Conservation (phyloP, 1,140 invertebrate genomes). For the Mycetomoellerius zeteki region DNA sequence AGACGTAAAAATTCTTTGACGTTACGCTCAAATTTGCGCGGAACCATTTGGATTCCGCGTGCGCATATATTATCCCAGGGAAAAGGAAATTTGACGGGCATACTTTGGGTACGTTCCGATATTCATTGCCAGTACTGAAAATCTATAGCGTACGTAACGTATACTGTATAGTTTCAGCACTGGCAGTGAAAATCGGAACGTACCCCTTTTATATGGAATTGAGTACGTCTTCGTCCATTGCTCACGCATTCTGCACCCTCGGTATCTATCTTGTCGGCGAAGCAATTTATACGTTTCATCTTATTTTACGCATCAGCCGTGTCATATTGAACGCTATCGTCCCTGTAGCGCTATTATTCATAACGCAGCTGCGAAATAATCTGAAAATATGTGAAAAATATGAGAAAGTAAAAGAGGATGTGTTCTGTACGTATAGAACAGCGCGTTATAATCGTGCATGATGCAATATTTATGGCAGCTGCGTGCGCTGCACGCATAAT, state of each 20-base stretch:
- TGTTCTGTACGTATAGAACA: conserved; percentile 10
- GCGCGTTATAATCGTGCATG: conserved; percentile 19
- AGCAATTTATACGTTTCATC: conserved; percentile 44
- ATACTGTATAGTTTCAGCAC: too few relatives aligned
- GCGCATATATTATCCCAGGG: conserved; percentile 1
- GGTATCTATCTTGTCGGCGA: not conserved
- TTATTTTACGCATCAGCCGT: conserved; percentile 1
- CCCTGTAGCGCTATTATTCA: conserved; percentile 30
- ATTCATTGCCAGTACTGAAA: too few relatives aligned
- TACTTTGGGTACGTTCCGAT: too few relatives aligned
- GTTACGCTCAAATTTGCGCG: not conserved
- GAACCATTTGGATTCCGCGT: not conserved
- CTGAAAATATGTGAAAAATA: conserved; percentile 39
- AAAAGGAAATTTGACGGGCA: conserved; percentile 2
- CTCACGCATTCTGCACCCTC: not conserved
- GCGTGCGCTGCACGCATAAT: conserved; percentile 30
- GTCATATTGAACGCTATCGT: conserved; percentile 39
- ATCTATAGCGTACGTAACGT: too few relatives aligned
- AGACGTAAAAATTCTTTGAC: conserved; percentile 33
- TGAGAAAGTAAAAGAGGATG: conserved; percentile 31
- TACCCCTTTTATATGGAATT: not conserved
- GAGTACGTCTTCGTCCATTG: not conserved
- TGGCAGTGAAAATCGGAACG: too few relatives aligned
- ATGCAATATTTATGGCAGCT: conserved; percentile 43
- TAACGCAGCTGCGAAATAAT: conserved; percentile 34